Base-by-base conservation (phyloP, 2,888 invertebrate genomes). In the Eurois occulta region DNA sequence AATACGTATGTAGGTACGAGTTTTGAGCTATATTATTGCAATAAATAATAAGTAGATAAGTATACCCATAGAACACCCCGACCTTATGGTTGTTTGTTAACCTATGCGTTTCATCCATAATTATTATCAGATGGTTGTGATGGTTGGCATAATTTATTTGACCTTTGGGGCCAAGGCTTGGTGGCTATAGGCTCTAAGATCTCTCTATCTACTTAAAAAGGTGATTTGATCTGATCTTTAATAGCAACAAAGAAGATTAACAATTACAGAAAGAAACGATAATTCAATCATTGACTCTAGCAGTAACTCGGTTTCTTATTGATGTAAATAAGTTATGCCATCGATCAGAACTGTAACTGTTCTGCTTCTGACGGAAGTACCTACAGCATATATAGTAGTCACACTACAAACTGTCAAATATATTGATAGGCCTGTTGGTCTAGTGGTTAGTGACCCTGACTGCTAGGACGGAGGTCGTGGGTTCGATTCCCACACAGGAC, bases 321-420 rank as follows among this genome's bases (percentile, higher is more conserved):
- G 18, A 38, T 41, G 28, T 74, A 18, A 32, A 41, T 32, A 64
- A 24, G 6, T 35, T 46, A 55, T 62, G 21, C n/a, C 38, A n/a
- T n/a, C 24, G n/a, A 75, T 71, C 35, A 66, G 28, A 79, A 78
- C 48, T 67, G 41, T 72, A 58, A 71, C 28, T 65, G 58, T 35
- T 52, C 28, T 32, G 28, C 48, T 35, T 52, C 28, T 32, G 28
- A 24, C 72, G 78, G 78, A 78, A 78, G 62, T 41, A 41, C 35
- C 35, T 70, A 16, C 46, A 58, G 11, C 43, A 52, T 48, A 43
- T 16, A 43, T 52, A 41, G 41, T 41, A 46, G 66, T 58, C 46
- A 16, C 55, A 13, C 24, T 38, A 28, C 16, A 32, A 43, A 43
- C 62, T 21, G 58, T n/a, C n/a, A n/a, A n/a, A n/a, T n/a, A n/a